Evolutionary conservation across 2,888 invertebrate genomes (phyloP).

Genomic region (Pinctada fucata): DNA sequence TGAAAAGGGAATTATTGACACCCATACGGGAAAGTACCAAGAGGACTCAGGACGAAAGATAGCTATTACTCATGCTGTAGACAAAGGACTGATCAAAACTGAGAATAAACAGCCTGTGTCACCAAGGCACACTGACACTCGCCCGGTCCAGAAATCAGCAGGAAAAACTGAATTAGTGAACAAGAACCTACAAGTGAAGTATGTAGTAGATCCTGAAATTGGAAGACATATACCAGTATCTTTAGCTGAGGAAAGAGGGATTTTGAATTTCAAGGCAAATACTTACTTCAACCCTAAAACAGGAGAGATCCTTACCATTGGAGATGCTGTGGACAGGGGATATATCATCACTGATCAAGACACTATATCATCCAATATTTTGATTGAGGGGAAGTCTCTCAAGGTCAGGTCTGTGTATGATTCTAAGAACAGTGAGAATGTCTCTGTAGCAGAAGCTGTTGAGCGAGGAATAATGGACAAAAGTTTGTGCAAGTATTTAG

Average conservation of each 20-base stretch:
- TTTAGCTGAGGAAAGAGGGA: conserved; percentile 75
- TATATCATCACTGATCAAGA: conserved; percentile 81
- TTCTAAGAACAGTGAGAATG: conserved; percentile 82
- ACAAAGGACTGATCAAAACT: conserved; percentile 56
- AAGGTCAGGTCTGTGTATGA: conserved; percentile 81
- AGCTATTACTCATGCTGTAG: conserved; percentile 54
- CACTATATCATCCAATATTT: conserved; percentile 35
- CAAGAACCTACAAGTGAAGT: conserved; percentile 65
- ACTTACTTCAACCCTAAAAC: conserved; percentile 76
- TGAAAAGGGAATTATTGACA: conserved; percentile 85
- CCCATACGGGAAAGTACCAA: conserved; percentile 66
- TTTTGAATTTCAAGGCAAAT: conserved; percentile 77
- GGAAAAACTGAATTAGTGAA: conserved; percentile 51
- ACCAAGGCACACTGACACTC: neutral
- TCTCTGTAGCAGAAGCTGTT: conserved; percentile 62
- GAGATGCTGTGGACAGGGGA: conserved; percentile 87
- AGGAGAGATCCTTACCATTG: conserved; percentile 81
- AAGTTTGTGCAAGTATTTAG: conserved; percentile 51
- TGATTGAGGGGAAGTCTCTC: conserved; percentile 43
- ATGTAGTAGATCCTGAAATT: conserved; percentile 86
- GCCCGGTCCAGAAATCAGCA: conserved; percentile 20
- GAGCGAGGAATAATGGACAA: conserved; percentile 66
- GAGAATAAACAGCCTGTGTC: conserved; percentile 35
- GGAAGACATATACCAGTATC: conserved; percentile 83
- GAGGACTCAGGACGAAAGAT: conserved; percentile 56